A percentile compares a stretch with the other conserved stretches of the same genome.
Conservation (phyloP, 2,113 vertebrate genomes). For the Etheostoma cragini region DNA sequence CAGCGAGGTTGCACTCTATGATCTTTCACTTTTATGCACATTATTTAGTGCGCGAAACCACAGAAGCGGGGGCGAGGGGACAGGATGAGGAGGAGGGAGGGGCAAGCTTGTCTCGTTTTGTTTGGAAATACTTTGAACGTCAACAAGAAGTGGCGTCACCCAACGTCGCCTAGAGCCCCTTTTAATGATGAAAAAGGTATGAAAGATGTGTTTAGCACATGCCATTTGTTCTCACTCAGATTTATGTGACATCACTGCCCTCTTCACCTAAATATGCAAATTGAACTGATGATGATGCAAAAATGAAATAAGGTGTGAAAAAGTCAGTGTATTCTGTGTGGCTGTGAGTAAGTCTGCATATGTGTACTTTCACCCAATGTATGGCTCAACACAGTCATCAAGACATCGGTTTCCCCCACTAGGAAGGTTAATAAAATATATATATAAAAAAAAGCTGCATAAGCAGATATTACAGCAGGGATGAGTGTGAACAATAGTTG, state of each 20-base stretch:
- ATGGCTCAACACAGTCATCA: slow-evolving; percentile 33
- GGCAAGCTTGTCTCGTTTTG: too few relatives aligned
- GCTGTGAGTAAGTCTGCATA: slow-evolving; percentile 4
- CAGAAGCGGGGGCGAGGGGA: too few relatives aligned
- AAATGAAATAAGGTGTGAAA: neutral
- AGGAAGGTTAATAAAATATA: slow-evolving; percentile 39
- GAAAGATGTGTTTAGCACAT: neutral
- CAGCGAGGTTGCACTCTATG: neutral
- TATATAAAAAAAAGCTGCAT: slow-evolving; percentile 18
- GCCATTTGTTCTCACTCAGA: neutral
- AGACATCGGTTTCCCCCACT: slow-evolving; percentile 34
- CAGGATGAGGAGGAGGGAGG: too few relatives aligned
- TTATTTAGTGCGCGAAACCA: neutral
- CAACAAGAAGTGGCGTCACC: too few relatives aligned
- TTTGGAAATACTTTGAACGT: too few relatives aligned
- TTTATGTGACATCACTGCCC: slow-evolving; percentile 4
- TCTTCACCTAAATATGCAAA: slow-evolving; percentile 13
- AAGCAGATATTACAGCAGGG: slow-evolving; percentile 16
- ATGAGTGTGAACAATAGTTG: slow-evolving; percentile 9
- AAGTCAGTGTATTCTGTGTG: neutral
- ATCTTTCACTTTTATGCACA: neutral
- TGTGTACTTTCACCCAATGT: slow-evolving; percentile 20
- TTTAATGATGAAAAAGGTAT: neutral
- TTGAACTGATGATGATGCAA: neutral
- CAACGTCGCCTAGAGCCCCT: too few relatives aligned